Conservation (phyloP, 2,797 vertebrate species). For the Enteromius fasciolatus region DNA sequence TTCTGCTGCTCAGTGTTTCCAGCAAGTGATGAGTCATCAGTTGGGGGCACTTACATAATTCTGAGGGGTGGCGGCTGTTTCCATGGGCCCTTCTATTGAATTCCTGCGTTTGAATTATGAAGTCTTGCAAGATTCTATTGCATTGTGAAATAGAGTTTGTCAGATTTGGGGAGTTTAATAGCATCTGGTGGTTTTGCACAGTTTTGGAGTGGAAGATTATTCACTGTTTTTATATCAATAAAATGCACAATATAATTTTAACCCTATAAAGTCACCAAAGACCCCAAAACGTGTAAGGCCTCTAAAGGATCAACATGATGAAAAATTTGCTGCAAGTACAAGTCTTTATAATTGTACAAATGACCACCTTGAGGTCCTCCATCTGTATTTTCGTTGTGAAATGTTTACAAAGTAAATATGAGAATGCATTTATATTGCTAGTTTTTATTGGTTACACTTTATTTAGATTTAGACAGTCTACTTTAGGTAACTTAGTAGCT, state of each 20-base stretch:
- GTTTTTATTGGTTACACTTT: no score
- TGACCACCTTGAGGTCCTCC: background rate
- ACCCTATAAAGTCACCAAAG: background rate
- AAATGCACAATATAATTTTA: background rate
- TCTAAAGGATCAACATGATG: background rate
- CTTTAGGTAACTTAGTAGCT: no score
- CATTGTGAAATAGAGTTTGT: conserved; percentile 27
- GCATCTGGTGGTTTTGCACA: conserved; percentile 17
- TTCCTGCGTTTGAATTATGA: background rate
- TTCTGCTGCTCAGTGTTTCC: conserved; percentile 26
- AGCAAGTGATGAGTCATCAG: conserved; percentile 39
- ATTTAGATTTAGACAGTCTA: no score
- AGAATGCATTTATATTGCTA: background rate
- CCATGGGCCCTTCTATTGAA: conserved; percentile 14
- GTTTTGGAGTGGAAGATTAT: background rate
- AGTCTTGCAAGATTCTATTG: conserved; percentile 11
- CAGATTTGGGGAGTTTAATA: background rate
- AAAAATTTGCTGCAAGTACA: background rate
- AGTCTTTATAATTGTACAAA: background rate
- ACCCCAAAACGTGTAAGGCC: background rate
- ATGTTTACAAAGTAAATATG: background rate
- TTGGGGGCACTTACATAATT: conserved; percentile 37
- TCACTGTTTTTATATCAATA: background rate
- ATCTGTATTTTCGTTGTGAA: background rate
- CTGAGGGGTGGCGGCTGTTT: conserved; percentile 32